Base-by-base conservation (phyloP, 2,888 invertebrate species). In the Hydrotaea diabolus region DNA sequence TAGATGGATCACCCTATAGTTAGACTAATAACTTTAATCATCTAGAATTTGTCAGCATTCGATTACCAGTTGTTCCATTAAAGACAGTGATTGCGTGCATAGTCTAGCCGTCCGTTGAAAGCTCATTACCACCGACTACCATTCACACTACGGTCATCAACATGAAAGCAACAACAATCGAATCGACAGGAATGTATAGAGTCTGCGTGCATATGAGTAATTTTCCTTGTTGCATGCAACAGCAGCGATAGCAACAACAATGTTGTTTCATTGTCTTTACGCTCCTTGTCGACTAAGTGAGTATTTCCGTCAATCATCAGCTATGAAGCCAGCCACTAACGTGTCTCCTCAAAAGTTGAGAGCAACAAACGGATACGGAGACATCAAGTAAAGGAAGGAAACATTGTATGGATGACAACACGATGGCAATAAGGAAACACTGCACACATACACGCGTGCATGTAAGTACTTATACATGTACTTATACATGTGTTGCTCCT, bases 281-380 rank as follows among this genome's bases (percentile, higher is more conserved):
- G 9, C 74, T 69, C 11, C 55, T 75, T 66, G 72, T 73, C 66
- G 57, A 46, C 55, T 77, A 81, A 81, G 73, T 81, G 77, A 66
- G 81, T 77, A 81, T 81, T 81, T 81, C 81, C 81, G 81, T 77
- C 77, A 77, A 81, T 72, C 81, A 81, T 81, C 77, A 73, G 71
- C 46, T 5, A 46, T 11, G 55, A 57, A 77, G 57, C n/a, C 66
- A 81, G 72, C 81, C 66, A 81, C 77, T 81, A 81, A 71, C 81
- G 73, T 57, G 77, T 81, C 73, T 73, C 46, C 73, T 80, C 59
- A 62, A 80, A 72, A 80, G 69, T 4, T 15, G 53, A 53, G 19
- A 53, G 5, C 53, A 53, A n/a, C 53, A 2, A n/a, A 53, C 53
- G 8, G 53, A 53, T 8, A 19, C n/a, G n/a, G n/a, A n/a, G n/a